Evolutionary conservation across 2,797 vertebrate genomes (phyloP).

Genomic region (Pogoniulus pusillus): DNA sequence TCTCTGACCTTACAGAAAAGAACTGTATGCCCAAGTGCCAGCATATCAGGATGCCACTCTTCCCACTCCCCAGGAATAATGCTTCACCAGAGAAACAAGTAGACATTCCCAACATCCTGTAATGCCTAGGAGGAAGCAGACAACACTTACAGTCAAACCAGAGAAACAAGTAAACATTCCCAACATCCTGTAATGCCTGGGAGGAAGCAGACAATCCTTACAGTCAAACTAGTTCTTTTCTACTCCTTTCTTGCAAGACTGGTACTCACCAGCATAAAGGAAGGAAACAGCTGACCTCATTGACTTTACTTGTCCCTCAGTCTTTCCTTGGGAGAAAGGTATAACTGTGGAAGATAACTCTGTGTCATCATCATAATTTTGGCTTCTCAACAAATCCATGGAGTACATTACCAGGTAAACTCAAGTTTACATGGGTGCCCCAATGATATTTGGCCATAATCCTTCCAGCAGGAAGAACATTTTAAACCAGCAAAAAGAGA

Average conservation of each 20-base stretch:
- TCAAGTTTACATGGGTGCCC: not conserved
- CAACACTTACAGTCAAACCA: not conserved
- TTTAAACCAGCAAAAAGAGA: not conserved
- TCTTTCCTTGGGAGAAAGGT: not conserved
- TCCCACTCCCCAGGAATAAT: not conserved
- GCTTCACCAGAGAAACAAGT: not conserved
- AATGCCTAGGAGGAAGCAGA: not conserved
- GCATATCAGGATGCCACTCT: not conserved
- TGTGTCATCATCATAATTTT: not conserved
- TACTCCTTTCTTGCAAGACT: not conserved
- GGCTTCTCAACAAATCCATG: not conserved
- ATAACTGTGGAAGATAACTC: not conserved
- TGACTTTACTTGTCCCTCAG: accelerated
- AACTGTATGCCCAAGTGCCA: not conserved
- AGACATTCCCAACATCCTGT: not conserved
- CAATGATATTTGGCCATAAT: not conserved
- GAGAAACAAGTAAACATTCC: not conserved
- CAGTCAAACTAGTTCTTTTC: not conserved
- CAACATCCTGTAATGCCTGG: not conserved
- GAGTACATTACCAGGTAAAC: not conserved
- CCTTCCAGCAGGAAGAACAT: not conserved
- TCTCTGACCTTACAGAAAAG: not conserved
- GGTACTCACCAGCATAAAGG: not conserved
- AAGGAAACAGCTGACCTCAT: not conserved
- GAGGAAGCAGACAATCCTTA: not conserved